A percentile compares a stretch with the other conserved stretches of the same genome.
Evolutionary conservation across 1,140 invertebrate species (phyloP).

Genomic region (Drosophila rufa): DNA sequence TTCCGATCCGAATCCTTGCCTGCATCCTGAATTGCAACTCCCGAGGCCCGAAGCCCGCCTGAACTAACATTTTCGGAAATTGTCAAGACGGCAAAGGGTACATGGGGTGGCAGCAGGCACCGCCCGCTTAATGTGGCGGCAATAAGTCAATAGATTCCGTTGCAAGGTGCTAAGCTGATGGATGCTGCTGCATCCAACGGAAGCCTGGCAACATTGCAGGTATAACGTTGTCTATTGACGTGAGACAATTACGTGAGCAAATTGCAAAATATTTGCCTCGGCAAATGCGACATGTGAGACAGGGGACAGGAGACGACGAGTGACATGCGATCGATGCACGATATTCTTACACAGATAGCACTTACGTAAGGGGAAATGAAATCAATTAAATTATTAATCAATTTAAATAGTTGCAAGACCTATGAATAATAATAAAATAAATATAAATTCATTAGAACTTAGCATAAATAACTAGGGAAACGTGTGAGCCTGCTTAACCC

Average conservation of each 20-base stretch:
- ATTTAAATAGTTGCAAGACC: neutral
- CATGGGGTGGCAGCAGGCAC: neutral
- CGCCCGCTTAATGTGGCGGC: slow-evolving; percentile 69
- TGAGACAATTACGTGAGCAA: slow-evolving; percentile 63
- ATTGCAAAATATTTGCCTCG: slow-evolving; percentile 55
- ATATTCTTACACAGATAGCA: slow-evolving; percentile 9
- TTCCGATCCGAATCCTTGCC: slow-evolving; percentile 14
- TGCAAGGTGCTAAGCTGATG: slow-evolving; percentile 50
- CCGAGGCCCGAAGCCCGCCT: slow-evolving; percentile 23
- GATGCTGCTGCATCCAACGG: slow-evolving; percentile 5
- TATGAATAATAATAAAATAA: neutral
- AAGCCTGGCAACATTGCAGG: slow-evolving; percentile 17
- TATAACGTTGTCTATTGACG: slow-evolving; percentile 53
- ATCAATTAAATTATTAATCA: slow-evolving; percentile 16
- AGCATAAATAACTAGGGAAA: no score
- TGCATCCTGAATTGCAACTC: slow-evolving; percentile 12
- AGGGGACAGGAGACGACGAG: neutral
- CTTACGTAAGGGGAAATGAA: slow-evolving; percentile 9
- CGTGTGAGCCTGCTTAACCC: no score
- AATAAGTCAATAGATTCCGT: slow-evolving; percentile 75
- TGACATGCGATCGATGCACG: slow-evolving; percentile 25
- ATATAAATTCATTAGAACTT: neutral
- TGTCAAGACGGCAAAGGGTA: neutral
- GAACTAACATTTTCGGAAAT: slow-evolving; percentile 63
- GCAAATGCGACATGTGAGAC: slow-evolving; percentile 39